A percentile compares a stretch with the other conserved stretches of the same genome.
Evolutionary conservation across 2,113 vertebrate genomes (phyloP).

Genomic region (Vidua macroura): DNA sequence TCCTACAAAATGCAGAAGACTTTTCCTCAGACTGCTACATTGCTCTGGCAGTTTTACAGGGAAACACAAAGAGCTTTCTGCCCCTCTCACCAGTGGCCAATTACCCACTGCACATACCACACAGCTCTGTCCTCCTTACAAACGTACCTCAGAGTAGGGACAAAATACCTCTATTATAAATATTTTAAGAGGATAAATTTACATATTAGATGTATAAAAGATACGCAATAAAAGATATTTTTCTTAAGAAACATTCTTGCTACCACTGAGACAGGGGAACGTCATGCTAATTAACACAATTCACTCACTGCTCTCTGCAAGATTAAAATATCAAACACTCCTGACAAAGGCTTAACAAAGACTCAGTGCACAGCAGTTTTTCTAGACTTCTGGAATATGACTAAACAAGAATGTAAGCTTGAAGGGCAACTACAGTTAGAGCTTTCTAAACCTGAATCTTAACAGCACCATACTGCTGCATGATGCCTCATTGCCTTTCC

Average conservation of each 20-base stretch:
- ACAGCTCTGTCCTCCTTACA: neutral
- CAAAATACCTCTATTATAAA: neutral
- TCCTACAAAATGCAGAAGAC: neutral
- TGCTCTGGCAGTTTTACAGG: neutral
- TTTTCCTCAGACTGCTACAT: neutral
- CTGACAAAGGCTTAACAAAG: neutral
- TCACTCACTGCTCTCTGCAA: neutral
- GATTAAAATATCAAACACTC: neutral
- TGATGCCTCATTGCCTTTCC: neutral
- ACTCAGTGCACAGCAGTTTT: neutral
- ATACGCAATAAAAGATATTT: neutral
- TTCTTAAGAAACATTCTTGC: neutral
- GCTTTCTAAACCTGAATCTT: neutral
- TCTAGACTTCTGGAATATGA: neutral
- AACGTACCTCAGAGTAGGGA: neutral
- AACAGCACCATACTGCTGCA: neutral
- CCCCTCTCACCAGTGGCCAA: neutral
- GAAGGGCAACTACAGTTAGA: neutral
- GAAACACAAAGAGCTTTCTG: neutral
- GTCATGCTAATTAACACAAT: neutral
- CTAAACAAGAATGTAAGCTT: neutral
- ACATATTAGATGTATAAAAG: neutral
- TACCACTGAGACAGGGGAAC: neutral
- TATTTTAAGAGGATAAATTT: slow-evolving; percentile 18
- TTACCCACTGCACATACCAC: neutral